Evolutionary conservation across 2,797 vertebrate genomes (phyloP).

Genomic region (Oreochromis mossambicus): DNA sequence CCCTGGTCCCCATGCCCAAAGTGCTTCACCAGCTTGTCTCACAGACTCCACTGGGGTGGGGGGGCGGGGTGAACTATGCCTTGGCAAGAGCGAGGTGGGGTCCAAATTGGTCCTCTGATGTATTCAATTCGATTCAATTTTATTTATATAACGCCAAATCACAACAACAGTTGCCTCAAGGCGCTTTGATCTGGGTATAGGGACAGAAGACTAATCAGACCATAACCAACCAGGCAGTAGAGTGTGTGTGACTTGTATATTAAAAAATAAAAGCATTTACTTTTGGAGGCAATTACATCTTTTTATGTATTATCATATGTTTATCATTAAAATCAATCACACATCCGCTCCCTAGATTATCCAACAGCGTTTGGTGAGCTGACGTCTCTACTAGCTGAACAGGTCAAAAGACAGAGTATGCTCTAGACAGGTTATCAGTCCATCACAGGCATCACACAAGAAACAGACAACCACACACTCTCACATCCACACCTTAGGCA

Average conservation of each 20-base stretch:
- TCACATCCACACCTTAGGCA: neutral
- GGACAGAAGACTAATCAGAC: neutral
- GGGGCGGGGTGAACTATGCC: neutral
- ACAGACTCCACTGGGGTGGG: fast-evolving
- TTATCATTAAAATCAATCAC: no score
- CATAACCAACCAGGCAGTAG: neutral
- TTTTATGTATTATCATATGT: neutral
- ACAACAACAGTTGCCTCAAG: neutral
- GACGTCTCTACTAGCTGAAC: neutral
- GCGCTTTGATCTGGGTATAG: fast-evolving
- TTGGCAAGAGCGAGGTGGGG: neutral
- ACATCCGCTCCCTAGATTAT: no score
- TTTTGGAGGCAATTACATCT: neutral
- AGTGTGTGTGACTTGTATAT: neutral
- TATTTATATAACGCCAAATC: neutral
- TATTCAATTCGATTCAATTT: fast-evolving
- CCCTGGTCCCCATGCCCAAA: neutral
- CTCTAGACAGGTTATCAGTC: neutral
- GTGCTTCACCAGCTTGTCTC: neutral
- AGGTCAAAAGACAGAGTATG: neutral
- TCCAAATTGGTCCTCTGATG: neutral
- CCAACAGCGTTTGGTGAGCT: no score
- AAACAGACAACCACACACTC: neutral
- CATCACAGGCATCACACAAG: neutral
- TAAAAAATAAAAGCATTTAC: fast-evolving